Evolutionary conservation across 1,140 invertebrate species (phyloP).

Genomic region (silkworm (Bombyx mori)): ASM3026992v2 NC_085123.1:10250501-10251000

Average conservation of each 20-base stretch:
- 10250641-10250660: constrained; percentile 59
- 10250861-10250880: too few relatives aligned
- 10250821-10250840: not conserved
- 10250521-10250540: constrained; percentile 89
- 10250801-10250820: constrained; percentile 3
- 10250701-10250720: constrained; percentile 71
- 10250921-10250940: too few relatives aligned
- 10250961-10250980: too few relatives aligned
- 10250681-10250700: constrained; percentile 62
- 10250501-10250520: constrained; percentile 91
- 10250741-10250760: constrained; percentile 62
- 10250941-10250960: too few relatives aligned
- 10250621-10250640: constrained; percentile 18
- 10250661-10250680: constrained; percentile 64
- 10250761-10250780: constrained; percentile 60
- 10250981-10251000: too few relatives aligned
- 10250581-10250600: constrained; percentile 60
- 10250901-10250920: too few relatives aligned
- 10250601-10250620: constrained; percentile 39
- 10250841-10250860: not conserved
- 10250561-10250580: constrained; percentile 16
- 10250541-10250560: constrained; percentile 27
- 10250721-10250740: constrained; percentile 62
- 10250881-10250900: too few relatives aligned
- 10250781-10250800: constrained; percentile 68